Base-by-base conservation (phyloP, 2,888 invertebrate genomes). In the Oscheius sp. region DNA sequence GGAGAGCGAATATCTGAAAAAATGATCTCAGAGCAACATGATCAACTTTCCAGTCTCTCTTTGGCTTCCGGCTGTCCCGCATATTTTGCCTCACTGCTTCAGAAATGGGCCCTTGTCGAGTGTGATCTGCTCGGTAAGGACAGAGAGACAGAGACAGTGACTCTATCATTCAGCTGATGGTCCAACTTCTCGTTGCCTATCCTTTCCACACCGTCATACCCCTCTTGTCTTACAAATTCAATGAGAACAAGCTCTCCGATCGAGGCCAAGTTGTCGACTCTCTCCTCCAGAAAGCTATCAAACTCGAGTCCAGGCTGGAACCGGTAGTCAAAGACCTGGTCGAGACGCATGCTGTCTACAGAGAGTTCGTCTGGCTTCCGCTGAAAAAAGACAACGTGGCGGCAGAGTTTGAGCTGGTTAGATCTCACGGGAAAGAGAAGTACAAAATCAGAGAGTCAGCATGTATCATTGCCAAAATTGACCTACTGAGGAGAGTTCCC, bases 121-220 rank as follows among this genome's bases (percentile, higher is more conserved):
- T 4, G 53, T 51, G 29, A 70, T 70, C 47, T 42, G 42, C 42
- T 42, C 42, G 42, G 42, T 42, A 42, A 42, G 42, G 42, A 42
- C 42, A 42, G 42, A 21, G 21, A 21, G 21, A 21, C 21, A 21
- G 21, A 21, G 21, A 21, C 21, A 21, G 21, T 21, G 21, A 21
- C 21, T 21, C 21, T 21, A 21, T 21, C 21, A 21, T 77, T 51
- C 71, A 80, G 74, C 70, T 82, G 10, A 59, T 84, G 2, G 63
- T 71, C 11, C 70, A 63, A n/a, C 60, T 84, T 33, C 73, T 84
- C 42, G 66, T 71, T 50, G 78, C 76, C 59, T 82, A 82, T 73
- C 84, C 84, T 3, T 82, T 71, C 59, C 79, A 82, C 62, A 77
- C 78, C 0, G 50, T 82, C 5, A 77, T 77, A 48, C 73, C 78